Evolutionary conservation across 2,888 invertebrate genomes (phyloP).

Genomic region (Drosophila siamana): DNA sequence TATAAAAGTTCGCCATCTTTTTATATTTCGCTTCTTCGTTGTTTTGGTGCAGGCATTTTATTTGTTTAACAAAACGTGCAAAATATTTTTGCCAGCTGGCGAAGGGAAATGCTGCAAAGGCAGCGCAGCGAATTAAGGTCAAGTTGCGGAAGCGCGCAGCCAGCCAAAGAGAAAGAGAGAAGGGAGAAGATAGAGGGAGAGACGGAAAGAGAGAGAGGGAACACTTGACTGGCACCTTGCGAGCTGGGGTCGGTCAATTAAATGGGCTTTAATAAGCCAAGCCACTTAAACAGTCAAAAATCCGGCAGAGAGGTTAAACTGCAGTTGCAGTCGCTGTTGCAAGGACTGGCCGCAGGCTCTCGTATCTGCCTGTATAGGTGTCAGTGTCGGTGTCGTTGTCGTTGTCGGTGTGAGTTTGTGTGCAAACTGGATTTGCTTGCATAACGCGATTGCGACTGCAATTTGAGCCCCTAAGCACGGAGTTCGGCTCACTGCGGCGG

Average conservation of each 20-base stretch:
- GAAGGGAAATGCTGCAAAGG: neutral
- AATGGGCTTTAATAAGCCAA: conserved; percentile 74
- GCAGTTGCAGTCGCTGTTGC: conserved; percentile 27
- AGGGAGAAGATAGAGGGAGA: neutral
- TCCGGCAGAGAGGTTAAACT: conserved; percentile 72
- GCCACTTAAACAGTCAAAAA: conserved; percentile 75
- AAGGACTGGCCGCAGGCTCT: conserved; percentile 16
- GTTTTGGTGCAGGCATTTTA: conserved; percentile 8
- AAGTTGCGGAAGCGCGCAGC: conserved; percentile 44
- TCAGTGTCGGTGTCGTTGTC: neutral
- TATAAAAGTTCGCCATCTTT: conserved; percentile 39
- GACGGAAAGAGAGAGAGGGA: neutral
- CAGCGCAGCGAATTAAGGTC: conserved; percentile 66
- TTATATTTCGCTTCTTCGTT: conserved; percentile 1
- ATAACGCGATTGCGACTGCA: conserved; percentile 28
- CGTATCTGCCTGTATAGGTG: neutral
- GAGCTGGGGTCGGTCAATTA: conserved; percentile 60
- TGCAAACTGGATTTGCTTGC: conserved; percentile 36
- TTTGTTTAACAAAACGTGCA: conserved; percentile 30
- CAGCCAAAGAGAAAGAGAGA: neutral
- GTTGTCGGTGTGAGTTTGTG: conserved; percentile 6
- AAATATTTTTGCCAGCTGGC: conserved; percentile 63
- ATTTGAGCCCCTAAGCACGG: conserved; percentile 25
- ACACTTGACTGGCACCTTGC: conserved; percentile 47
- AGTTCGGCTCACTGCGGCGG: conserved; percentile 5